phyloP scores from a whole-genome alignment of 2,888 invertebrate species.

The Orthosia gracilis region DNA sequence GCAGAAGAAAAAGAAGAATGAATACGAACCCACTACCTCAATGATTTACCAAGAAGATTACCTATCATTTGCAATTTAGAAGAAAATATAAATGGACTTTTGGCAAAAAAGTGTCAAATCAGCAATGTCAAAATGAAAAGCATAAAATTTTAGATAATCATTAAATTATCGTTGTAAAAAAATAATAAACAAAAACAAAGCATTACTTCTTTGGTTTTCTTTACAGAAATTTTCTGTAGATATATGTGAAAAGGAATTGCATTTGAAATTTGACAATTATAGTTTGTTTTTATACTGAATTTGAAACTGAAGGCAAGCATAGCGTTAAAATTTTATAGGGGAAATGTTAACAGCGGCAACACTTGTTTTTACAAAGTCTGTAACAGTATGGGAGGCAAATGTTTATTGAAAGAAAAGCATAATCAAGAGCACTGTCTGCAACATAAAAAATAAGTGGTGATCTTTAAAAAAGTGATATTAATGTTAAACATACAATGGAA shows the following conservation, averaged over 20 bases:
- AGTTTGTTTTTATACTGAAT: not conserved
- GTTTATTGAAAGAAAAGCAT: not conserved
- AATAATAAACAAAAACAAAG: slow-evolving; percentile 62
- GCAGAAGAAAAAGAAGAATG: slow-evolving; percentile 44
- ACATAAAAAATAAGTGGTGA: not conserved
- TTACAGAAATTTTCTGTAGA: slow-evolving; percentile 25
- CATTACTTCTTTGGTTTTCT: slow-evolving; percentile 49
- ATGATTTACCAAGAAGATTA: slow-evolving; percentile 45
- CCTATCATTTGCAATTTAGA: slow-evolving; percentile 39
- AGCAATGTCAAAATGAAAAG: slow-evolving; percentile 62
- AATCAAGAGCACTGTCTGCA: not conserved
- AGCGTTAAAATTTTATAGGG: not conserved
- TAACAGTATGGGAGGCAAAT: slow-evolving; percentile 19
- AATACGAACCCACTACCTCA: not conserved
- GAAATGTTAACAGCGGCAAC: slow-evolving; percentile 1
- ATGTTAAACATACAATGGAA: slow-evolving; percentile 57
- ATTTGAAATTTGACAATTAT: slow-evolving; percentile 3
- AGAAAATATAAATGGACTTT: slow-evolving; percentile 52
- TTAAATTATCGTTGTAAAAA: slow-evolving; percentile 62
- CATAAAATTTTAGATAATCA: slow-evolving; percentile 47
- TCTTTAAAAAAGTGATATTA: slow-evolving; percentile 23
- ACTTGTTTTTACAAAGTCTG: not conserved
- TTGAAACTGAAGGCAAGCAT: not conserved
- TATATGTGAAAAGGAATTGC: not conserved
- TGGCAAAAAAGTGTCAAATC: slow-evolving; percentile 59